These are phyloP conservation scores for Leptonema lineaticorne DNA, from an alignment of 1,140 invertebrate species.

Conservation along the genomic window DNA sequence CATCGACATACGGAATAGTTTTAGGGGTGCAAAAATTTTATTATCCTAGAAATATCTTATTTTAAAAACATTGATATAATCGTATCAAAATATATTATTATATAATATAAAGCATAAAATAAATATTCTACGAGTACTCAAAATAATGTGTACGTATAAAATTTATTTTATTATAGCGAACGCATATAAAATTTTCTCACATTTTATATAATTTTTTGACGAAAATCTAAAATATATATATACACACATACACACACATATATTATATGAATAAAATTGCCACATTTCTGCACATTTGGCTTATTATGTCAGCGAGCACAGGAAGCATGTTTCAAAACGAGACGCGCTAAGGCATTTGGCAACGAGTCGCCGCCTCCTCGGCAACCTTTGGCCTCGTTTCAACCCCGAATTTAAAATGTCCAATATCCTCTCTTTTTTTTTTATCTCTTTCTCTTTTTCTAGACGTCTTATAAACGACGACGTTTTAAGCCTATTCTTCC, in stretches of 20 bases:
- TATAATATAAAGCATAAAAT: too few species aligned
- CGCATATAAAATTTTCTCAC: not conserved
- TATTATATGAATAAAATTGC: not conserved
- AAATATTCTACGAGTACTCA: too few species aligned
- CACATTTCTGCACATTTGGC: not conserved
- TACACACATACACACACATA: not conserved
- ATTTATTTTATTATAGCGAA: too few species aligned
- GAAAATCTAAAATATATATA: not conserved
- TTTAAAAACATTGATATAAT: too few species aligned
- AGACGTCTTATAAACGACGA: conserved; percentile 16
- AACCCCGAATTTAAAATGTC: not conserved
- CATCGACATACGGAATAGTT: too few species aligned
- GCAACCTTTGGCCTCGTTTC: not conserved
- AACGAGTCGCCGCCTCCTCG: not conserved
- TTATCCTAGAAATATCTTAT: too few species aligned
- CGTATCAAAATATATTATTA: too few species aligned
- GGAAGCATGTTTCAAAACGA: not conserved
- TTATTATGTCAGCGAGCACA: not conserved
- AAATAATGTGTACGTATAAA: too few species aligned
- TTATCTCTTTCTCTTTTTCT: too few species aligned
- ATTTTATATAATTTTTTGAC: too few species aligned
- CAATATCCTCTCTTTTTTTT: conserved; percentile 6
- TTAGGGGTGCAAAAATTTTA: too few species aligned
- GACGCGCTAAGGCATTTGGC: not conserved
- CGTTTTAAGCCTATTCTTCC: conserved; percentile 6